Evolutionary conservation across 2,797 vertebrate species (phyloP), one percentile per base, ranked within the genome.

Genomic region (Acanthurus lineatus): DNA sequence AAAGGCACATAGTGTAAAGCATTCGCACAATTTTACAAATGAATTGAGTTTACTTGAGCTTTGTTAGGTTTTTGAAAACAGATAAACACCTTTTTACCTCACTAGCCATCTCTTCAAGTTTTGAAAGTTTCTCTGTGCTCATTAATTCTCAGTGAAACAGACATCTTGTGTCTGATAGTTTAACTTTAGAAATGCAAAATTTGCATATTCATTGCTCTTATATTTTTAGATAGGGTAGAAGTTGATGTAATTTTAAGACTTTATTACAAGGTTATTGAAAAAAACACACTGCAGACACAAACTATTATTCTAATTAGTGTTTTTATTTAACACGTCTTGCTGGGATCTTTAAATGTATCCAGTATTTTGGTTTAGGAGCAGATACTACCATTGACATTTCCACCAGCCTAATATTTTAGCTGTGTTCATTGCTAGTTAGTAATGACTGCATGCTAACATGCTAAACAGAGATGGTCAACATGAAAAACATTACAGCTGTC

Each of bases 1-100:
- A 79, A 87, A 84, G 15, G 48, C 17, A 59, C 12, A 69, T 8
- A 32, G 69, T 6, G 2, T 38, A 4, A 52, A 72, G 5, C 15
- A 66, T 72, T 44, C 28, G 44, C 15, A 61, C 22, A 9, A 20
- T 5, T 48, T 61, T 7, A 5, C 42, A 5, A 47, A 51, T 35
- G 58, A 42, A 9, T 20, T 17, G 75, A 63, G 20, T 44, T 38
- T 11, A 35, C 8, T 12, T 8, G 6, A 44, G 32, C 32, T 35
- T 35, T 7, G 32, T 35, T 35, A 35, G 32, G 32, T 35, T 35
- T 35, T 35, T 35, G 32, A 35, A 32, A 32, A 32, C 32, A 32
- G 32, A 32, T 32, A 4, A 5, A 32, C 32, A 32, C 32, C 5
- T 32, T 32, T 32, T 32, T 35, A 35, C 5, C 32, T 35, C 6